Conservation (phyloP, 92 coral and sea anemone species). For the Paramuricea clavata region DNA sequence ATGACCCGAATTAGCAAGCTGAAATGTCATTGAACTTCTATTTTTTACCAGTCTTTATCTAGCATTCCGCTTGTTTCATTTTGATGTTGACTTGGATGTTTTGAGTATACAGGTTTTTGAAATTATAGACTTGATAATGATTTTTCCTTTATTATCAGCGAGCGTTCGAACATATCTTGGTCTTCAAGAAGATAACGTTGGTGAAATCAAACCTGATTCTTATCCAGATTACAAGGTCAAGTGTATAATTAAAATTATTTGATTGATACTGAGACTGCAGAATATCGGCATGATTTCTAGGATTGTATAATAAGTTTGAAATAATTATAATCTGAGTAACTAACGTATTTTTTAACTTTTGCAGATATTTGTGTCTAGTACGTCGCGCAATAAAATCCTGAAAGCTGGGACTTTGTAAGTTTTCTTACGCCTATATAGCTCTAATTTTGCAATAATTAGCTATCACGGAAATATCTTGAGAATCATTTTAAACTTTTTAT, state of each 20-base stretch:
- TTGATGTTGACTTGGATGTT: too few relatives aligned
- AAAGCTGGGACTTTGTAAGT: constrained; percentile 91
- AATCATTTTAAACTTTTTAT: too few relatives aligned
- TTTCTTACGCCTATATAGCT: not conserved
- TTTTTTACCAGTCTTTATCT: too few relatives aligned
- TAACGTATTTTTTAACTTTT: not conserved
- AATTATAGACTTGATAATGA: too few relatives aligned
- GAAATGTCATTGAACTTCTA: too few relatives aligned
- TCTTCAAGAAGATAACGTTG: constrained; percentile 79
- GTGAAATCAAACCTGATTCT: constrained; percentile 77
- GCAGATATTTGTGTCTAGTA: constrained; percentile 91
- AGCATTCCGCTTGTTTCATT: too few relatives aligned
- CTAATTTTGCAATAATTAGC: not conserved
- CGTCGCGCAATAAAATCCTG: constrained; percentile 91
- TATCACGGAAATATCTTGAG: too few relatives aligned
- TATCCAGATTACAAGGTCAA: constrained; percentile 77
- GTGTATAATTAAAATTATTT: too few relatives aligned
- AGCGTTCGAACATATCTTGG: constrained; percentile 92
- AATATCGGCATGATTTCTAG: not conserved
- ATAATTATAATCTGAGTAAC: not conserved
- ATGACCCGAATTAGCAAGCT: too few relatives aligned
- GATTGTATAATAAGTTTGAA: too few relatives aligned
- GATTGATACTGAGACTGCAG: not conserved
- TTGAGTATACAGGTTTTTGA: too few relatives aligned
- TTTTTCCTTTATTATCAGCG: constrained; percentile 41